A percentile compares a stretch with the other conserved stretches of the same genome.
Conservation (phyloP, 2,113 vertebrate genomes). For the Leptosomus discolor region DNA sequence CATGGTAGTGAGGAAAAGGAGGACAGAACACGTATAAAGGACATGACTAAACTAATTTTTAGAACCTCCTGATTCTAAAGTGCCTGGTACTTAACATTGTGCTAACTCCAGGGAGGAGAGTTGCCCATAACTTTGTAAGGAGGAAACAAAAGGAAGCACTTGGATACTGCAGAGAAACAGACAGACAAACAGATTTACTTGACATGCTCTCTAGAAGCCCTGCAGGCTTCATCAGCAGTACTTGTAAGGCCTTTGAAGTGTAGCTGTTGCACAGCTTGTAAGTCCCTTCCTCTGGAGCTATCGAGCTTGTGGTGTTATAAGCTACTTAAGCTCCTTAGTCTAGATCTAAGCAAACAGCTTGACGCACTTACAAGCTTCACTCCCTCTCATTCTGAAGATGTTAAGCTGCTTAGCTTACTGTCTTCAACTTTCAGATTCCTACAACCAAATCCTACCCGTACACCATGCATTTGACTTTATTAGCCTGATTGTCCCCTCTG, state of each 20-base stretch:
- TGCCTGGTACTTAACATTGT: not conserved
- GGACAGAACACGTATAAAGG: not conserved
- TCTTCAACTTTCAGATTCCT: slow-evolving; percentile 52
- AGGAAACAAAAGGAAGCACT: not conserved
- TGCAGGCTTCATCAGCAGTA: not conserved
- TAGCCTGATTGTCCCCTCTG: not conserved
- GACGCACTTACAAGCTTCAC: slow-evolving; percentile 54
- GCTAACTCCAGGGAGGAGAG: not conserved
- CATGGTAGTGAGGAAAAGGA: not conserved
- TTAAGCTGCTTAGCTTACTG: slow-evolving; percentile 66
- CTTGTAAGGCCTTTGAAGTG: slow-evolving; percentile 52
- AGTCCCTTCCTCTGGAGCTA: slow-evolving; percentile 43
- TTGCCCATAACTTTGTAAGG: not conserved
- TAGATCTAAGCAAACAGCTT: slow-evolving; percentile 70
- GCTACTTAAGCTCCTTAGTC: slow-evolving; percentile 69
- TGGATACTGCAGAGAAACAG: not conserved
- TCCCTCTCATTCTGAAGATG: slow-evolving; percentile 62
- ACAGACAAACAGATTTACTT: not conserved
- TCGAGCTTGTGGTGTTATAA: slow-evolving; percentile 56
- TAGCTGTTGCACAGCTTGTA: slow-evolving; percentile 49
- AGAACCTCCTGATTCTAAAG: not conserved
- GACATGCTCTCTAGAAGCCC: not conserved
- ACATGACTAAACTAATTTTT: not conserved
- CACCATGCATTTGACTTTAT: not conserved
- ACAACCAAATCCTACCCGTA: slow-evolving; percentile 3